Percentiles rank a stretch among this genome's conserved stretches.
These are phyloP conservation scores for Micoletzkya japonica DNA, from an alignment of 2,888 invertebrate genomes.

Conservation along the genomic window DNA sequence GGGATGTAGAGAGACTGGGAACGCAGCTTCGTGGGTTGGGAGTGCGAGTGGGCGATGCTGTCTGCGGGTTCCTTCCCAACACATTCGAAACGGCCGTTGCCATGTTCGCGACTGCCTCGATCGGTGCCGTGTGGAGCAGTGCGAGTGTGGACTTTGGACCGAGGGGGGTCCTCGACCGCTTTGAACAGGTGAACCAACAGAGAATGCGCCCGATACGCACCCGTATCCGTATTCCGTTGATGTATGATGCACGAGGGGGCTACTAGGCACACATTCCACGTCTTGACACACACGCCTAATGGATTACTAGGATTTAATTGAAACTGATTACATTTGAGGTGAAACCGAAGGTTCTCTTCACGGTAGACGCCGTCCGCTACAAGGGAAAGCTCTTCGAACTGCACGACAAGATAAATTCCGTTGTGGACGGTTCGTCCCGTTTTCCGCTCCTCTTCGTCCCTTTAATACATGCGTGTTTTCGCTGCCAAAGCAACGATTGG, in stretches of 20 bases:
- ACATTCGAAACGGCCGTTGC: constrained; percentile 68
- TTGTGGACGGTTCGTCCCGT: constrained; percentile 64
- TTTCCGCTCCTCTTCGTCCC: too few species aligned
- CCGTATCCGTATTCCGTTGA: neutral
- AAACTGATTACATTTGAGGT: constrained; percentile 64
- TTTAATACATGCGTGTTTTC: too few species aligned
- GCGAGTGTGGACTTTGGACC: constrained; percentile 70
- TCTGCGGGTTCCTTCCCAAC: constrained; percentile 70
- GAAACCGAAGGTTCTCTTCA: constrained; percentile 69
- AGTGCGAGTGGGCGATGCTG: constrained; percentile 66
- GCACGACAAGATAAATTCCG: constrained; percentile 67
- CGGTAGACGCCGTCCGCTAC: constrained; percentile 69
- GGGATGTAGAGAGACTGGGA: constrained; percentile 49
- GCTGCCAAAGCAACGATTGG: too few species aligned
- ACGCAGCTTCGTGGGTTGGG: constrained; percentile 42
- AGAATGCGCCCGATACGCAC: neutral
- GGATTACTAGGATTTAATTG: neutral
- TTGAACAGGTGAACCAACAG: constrained; percentile 44
- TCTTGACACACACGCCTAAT: neutral
- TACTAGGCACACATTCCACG: neutral
- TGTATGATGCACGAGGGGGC: constrained; percentile 1
- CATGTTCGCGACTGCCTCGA: constrained; percentile 68
- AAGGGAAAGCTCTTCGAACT: constrained; percentile 69
- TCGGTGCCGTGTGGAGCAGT: constrained; percentile 70
- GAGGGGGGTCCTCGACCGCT: constrained; percentile 63